phyloP scores from a whole-genome alignment of 2,113 vertebrate genomes.

The Scolopax mira region DNA sequence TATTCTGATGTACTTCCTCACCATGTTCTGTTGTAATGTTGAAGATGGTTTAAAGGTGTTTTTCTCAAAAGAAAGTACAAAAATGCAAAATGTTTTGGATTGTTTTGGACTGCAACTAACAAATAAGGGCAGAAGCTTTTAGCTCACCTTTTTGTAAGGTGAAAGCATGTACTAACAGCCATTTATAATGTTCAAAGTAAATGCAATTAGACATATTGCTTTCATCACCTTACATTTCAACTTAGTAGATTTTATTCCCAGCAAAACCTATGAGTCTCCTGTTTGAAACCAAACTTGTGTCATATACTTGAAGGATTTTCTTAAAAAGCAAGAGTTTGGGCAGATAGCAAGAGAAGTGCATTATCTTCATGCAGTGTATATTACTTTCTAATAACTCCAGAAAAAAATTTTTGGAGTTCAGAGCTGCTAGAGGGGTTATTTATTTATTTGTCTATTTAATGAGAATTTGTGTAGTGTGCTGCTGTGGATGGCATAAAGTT shows the following conservation, averaged over 20 bases:
- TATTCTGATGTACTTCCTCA: neutral
- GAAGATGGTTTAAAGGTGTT: neutral
- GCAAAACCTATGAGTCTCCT: neutral
- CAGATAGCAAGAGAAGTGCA: neutral
- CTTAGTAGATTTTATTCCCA: neutral
- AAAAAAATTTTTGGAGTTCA: neutral
- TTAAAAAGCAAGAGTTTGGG: neutral
- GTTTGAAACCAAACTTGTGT: neutral
- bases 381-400: neutral
- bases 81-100: neutral
- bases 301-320: neutral
- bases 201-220: neutral
- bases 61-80: neutral
- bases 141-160: neutral
- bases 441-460: neutral
- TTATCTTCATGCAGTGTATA: neutral
- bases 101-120: neutral
- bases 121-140: neutral
- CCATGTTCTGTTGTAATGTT: neutral
- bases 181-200: slow-evolving; percentile 12
- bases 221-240: neutral
- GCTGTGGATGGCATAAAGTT: neutral
- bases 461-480: neutral
- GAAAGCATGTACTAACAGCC: neutral
- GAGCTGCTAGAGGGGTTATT: neutral